phyloP scores from a whole-genome alignment of 2,797 vertebrate genomes.

The Tapera naevia region DNA sequence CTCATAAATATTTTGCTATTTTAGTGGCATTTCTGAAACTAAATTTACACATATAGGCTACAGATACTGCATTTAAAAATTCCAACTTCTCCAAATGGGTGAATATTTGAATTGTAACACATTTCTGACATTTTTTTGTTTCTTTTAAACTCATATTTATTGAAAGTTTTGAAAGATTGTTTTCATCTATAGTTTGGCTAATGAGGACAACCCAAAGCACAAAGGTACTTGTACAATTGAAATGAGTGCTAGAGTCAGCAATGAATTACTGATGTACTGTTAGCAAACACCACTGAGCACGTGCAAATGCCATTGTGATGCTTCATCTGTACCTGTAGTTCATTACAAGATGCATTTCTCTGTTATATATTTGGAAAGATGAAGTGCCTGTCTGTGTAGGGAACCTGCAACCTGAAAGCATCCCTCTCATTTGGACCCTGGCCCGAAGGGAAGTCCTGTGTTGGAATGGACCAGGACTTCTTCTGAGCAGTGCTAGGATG shows the following conservation, averaged over 20 bases:
- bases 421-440: background rate
- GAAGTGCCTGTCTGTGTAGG: background rate
- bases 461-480: background rate
- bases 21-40: background rate
- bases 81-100: background rate
- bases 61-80: background rate
- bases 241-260: background rate
- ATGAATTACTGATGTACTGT: background rate
- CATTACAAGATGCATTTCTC: background rate
- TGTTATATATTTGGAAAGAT: background rate
- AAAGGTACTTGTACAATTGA: background rate
- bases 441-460: background rate
- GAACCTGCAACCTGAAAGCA: background rate
- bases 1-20: background rate
- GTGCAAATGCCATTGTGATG: background rate
- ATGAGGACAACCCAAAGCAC: background rate
- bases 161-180: background rate
- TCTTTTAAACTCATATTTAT: background rate
- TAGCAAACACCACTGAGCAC: background rate
- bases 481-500: background rate
- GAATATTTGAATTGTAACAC: background rate
- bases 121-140: background rate
- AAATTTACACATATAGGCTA: background rate
- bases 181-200: background rate
- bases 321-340: background rate